Evolutionary conservation across 2,888 invertebrate species (phyloP).

Genomic region (Agelastica alni): DNA sequence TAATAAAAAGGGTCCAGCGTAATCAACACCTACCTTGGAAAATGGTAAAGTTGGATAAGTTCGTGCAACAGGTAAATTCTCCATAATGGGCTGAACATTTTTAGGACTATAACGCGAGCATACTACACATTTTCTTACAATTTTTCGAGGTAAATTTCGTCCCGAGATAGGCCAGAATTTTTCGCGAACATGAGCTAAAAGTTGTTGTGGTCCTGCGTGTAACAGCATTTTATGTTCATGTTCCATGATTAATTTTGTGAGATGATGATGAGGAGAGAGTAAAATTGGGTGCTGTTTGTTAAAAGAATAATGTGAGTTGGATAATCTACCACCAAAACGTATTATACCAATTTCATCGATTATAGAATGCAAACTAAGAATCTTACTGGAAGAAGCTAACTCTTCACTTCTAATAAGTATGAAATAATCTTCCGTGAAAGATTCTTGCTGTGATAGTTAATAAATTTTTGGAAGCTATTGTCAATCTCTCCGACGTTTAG

Average conservation of each 20-base stretch:
- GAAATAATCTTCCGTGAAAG: conserved; percentile 4
- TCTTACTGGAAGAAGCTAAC: conserved; percentile 12
- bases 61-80: conserved; percentile 24
- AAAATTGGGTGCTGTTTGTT: conserved; percentile 36
- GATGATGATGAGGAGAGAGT: conserved; percentile 26
- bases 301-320: conserved; percentile 25
- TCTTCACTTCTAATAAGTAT: neutral
- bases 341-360: conserved; percentile 25
- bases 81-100: conserved; percentile 27
- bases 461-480: neutral
- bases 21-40: conserved; percentile 30
- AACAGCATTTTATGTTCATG: conserved; percentile 28
- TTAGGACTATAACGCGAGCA: conserved; percentile 29
- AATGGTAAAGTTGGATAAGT: conserved; percentile 28
- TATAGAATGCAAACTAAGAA: conserved; percentile 28
- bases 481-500: neutral
- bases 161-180: conserved; percentile 36
- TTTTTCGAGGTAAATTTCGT: conserved; percentile 26
- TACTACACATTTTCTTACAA: conserved; percentile 28
- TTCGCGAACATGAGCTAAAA: conserved; percentile 31
- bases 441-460: conserved; percentile 8
- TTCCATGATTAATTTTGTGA: conserved; percentile 30
- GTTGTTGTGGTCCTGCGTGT: conserved; percentile 31
- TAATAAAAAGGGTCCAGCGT: conserved; percentile 33
- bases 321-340: conserved; percentile 33